Base-by-base conservation (phyloP, 2,113 vertebrate genomes). In the Perccottus glenii region DNA sequence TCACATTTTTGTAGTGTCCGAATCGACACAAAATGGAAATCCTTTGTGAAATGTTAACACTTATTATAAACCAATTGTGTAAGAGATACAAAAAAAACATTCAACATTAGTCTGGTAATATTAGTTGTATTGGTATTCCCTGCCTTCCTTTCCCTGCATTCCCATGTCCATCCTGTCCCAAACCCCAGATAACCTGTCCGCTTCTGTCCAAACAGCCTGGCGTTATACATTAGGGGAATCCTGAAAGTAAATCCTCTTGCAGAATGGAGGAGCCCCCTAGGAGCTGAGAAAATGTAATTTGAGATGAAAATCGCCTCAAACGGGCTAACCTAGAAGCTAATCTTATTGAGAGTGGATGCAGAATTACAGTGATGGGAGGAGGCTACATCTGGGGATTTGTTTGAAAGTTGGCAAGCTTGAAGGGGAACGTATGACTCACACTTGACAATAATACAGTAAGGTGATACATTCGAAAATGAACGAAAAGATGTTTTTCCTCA, bases 271-370 rank as follows among this genome's bases (percentile, higher is more conserved):
- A 52, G 50, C 50, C 50, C 44, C 32, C 5, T 5, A 11, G 50
- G 50, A 32, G 49, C 32, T 52, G 50, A 52, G 10, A 12, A 52
- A 52, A 52, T 52, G 50, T 27, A 35, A 52, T 52, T 35, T 52
- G 50, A 52, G 50, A 52, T 52, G 32, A 6, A 12, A 33, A 52
- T 52, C 50, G 27, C 50, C 50, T 33, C 19, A 52, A 52, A 35
- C 10, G 32, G 32, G 27, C 50, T 52, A 52, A 52, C 35, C 50
- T 52, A 52, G 32, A 35, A 14, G 50, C 50, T 52, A 52, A 52
- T 52, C 50, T 52, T 52, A 52, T 52, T 52, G 50, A 52, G 32
- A 55, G 52, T n/a, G 35, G 33, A 55, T 55, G 52, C 52, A 36
- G 52, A 36, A 8, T 36, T 55, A 38, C 33, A n/a, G 52, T 36